Evolutionary conservation across 2,888 invertebrate species (phyloP).

Genomic region (Norana najaformis): DNA sequence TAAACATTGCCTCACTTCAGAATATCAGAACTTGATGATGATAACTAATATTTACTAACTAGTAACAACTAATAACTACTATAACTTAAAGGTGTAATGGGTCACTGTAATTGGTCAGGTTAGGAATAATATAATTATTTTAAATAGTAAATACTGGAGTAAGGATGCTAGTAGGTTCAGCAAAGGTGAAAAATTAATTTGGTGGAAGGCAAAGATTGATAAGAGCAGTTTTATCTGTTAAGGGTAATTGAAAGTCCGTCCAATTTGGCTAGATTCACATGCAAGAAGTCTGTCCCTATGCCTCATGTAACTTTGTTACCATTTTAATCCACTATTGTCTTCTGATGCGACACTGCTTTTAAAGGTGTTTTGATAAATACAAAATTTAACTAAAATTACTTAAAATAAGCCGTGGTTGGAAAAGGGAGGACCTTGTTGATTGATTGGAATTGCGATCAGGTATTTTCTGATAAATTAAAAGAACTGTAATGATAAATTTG

Average conservation of each 20-base stretch:
- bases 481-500: not conserved
- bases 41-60: not conserved
- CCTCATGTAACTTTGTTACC: not conserved
- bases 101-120: not conserved
- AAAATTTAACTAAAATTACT: too few relatives aligned
- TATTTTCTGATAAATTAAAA: not conserved
- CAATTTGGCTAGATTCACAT: not conserved
- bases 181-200: too few relatives aligned
- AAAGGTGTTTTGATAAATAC: not conserved
- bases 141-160: too few relatives aligned
- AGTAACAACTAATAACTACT: not conserved
- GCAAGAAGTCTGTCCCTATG: not conserved
- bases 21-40: not conserved
- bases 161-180: too few relatives aligned
- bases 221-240: not conserved
- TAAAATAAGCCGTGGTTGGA: not conserved
- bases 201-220: not conserved
- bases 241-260: not conserved
- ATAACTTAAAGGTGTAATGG: not conserved
- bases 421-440: not conserved
- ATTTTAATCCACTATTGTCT: not conserved
- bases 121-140: too few relatives aligned
- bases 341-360: not conserved
- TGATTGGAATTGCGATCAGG: not conserved
- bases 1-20: conserved; percentile 13